phyloP scores from a whole-genome alignment of 2,113 vertebrate species.

The Microtus richardsoni region DNA sequence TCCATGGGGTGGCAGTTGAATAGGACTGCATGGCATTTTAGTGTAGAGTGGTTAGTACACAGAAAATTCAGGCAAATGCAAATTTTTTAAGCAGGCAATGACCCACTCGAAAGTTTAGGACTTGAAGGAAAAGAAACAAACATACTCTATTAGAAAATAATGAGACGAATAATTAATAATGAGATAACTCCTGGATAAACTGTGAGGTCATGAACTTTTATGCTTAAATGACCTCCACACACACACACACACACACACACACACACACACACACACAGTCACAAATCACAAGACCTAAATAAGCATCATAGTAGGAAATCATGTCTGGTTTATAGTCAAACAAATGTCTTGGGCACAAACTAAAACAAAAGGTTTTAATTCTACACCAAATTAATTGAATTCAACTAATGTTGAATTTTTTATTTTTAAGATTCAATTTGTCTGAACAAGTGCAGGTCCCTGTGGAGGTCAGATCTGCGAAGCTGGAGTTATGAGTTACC shows the following conservation, averaged over 20 bases:
- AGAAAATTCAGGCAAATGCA: neutral
- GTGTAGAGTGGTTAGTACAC: neutral
- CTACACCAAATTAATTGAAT: neutral
- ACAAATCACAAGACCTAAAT: neutral
- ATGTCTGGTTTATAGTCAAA: neutral
- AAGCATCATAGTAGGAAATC: accelerated
- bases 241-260: neutral
- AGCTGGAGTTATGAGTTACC: neutral
- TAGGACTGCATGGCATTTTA: too few relatives aligned
- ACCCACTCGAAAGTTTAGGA: neutral
- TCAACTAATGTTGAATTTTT: neutral
- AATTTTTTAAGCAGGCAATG: neutral
- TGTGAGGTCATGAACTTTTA: too few relatives aligned
- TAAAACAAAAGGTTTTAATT: neutral
- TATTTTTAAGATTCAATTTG: neutral
- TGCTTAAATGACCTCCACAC: too few relatives aligned
- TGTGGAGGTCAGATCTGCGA: neutral
- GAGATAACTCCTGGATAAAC: neutral
- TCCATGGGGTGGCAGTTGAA: too few relatives aligned
- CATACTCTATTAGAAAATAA: too few relatives aligned
- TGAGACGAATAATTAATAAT: too few relatives aligned
- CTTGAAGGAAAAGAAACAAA: neutral
- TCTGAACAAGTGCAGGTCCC: neutral
- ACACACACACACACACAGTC: neutral
- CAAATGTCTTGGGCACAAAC: accelerated